Evolutionary conservation across 2,888 invertebrate species (phyloP), one percentile per base, ranked within the genome.

Genomic region (Tridacna crocea): DNA sequence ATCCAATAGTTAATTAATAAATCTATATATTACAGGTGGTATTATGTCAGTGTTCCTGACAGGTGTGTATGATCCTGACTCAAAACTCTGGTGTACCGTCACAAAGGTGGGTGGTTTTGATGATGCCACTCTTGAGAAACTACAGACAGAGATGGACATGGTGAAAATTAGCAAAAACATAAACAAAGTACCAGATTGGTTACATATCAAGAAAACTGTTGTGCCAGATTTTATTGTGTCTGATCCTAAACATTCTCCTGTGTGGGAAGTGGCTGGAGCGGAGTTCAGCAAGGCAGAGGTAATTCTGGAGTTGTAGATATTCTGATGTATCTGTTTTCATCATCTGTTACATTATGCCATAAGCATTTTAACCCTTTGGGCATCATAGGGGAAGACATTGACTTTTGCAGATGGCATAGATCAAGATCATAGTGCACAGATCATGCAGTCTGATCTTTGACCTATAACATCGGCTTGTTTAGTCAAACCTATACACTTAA

Each of bases 31-130:
- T 61, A 46, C 79, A 95, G 96, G 98, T 65, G 98, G 98, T 0
- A 96, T 98, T 95, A 97, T 98, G 96, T 98, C 98, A 4, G 96
- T 98, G 66, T 99, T 98, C 93, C 95, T 99, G 24, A 98, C 99
- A 98, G 99, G 99, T 0, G 98, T 98, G 90, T 96, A 96, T 80
- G 97, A 99, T 94, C 95, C 95, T 11, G 93, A 92, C 0, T 95
- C 95, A 6, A 95, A 95, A 66, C 95, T 95, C 73, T 99, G 98
- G 97, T 96, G 97, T 80, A 99, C 99, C 0, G 99, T 99, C 0
- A 98, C 98, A 0, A 99, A 99, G 95, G 95, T 95, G 75, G 94
- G 94, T 77, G 98, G 98, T 0, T 97, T 98, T 84, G 98, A 98
- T 92, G 98, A 99, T 94, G 96, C 96, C 82, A 97, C 97, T 0